phyloP scores from a whole-genome alignment of 2,797 vertebrate species.

The Xenops minutus region DNA sequence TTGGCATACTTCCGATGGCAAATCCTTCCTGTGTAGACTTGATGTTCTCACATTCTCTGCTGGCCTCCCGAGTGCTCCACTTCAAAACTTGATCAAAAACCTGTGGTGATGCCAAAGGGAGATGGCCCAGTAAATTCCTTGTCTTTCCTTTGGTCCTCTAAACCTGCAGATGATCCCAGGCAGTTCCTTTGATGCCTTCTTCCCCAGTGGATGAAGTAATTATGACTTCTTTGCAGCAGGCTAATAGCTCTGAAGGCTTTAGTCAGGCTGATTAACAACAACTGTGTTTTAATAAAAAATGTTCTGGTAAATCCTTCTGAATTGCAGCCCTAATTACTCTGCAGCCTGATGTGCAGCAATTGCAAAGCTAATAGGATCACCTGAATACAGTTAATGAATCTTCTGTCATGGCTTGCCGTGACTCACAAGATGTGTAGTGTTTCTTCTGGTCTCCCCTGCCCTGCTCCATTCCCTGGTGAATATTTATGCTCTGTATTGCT shows the following conservation, averaged over 20 bases:
- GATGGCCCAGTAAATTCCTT: not conserved
- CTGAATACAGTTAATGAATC: conserved; percentile 65
- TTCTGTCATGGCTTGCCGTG: conserved; percentile 30
- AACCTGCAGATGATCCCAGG: not conserved
- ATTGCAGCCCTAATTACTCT: conserved; percentile 55
- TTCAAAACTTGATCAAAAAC: conserved; percentile 38
- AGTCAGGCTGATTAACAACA: conserved; percentile 45
- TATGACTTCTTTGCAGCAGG: conserved; percentile 6
- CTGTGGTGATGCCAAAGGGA: conserved; percentile 1
- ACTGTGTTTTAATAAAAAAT: conserved; percentile 64
- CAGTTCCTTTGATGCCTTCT: conserved; percentile 8
- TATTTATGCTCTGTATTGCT: conserved; percentile 23
- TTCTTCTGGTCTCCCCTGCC: conserved; percentile 20
- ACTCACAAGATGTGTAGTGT: conserved; percentile 29
- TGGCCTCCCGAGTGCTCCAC: not conserved
- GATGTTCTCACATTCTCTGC: not conserved
- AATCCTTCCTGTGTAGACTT: conserved; percentile 39
- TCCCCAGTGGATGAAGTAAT: conserved; percentile 42
- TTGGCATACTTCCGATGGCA: conserved; percentile 42
- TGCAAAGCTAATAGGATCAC: conserved; percentile 61
- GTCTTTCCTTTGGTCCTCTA: conserved; percentile 11
- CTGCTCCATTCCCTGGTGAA: conserved; percentile 37
- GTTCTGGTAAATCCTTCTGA: conserved; percentile 52
- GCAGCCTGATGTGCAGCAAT: conserved; percentile 55
- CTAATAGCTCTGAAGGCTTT: conserved; percentile 51